Evolutionary conservation across 2,888 invertebrate species (phyloP), one percentile per base, ranked within the genome.

Genomic region (Pseudococcus longispinus): DNA sequence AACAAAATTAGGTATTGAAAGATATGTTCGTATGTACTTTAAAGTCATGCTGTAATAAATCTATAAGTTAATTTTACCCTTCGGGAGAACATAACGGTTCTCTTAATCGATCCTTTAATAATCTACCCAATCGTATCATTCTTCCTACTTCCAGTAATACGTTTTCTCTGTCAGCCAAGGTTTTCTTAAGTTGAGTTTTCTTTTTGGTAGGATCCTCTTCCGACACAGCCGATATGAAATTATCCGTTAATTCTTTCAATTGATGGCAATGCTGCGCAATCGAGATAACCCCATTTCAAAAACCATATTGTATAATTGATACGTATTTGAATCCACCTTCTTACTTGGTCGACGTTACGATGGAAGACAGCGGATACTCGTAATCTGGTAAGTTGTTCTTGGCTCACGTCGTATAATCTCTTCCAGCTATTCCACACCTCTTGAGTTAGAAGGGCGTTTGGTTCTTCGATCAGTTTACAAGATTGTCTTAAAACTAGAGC

Each of bases 291-390:
- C 23, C 20, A 23, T 60, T 23, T 23, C 9, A 60, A 60, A 23
- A 6, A 23, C 23, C 23, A 1, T 23, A 55, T 1, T n/a, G 46
- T 20, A 55, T n/a, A 60, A 23, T 11, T 4, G 4, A 60, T 20
- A 9, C 13, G 23, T 60, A 13, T 29, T 44, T 26, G n/a, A 23
- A 23, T 60, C 23, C 32, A 32, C 32, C 70, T 26, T 29, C 29
- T 37, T 88, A 92, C 92, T 90, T 92, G 91, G 85, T 92, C 91
- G 82, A 91, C 91, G 87, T 94, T 94, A 88, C 94, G 92, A 90
- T 95, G 94, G 90, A 95, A 96, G 88, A 95, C 94, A 11, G 94
- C 94, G 3, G 94, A 94, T 51, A 95, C 95, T 88, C 95, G 92
- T 32, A 95, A 91, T 29, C 95, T 92, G 2, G 95, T 95, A 92